phyloP scores from a whole-genome alignment of 2,888 invertebrate species.

The Trisateles emortualis region DNA sequence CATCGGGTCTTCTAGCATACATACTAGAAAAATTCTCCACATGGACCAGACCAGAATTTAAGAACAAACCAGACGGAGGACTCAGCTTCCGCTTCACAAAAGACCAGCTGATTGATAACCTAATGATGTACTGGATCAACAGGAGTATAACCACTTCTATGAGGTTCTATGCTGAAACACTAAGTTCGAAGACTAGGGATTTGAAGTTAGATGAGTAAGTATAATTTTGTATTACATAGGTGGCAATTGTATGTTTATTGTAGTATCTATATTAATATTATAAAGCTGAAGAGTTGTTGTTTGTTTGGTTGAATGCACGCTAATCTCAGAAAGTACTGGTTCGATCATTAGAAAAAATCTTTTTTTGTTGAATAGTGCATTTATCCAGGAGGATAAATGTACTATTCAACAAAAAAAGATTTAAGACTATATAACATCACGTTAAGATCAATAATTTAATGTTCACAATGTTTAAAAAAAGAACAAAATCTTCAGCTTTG shows the following conservation, averaged over 20 bases:
- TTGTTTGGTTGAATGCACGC: no score
- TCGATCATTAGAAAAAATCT: no score
- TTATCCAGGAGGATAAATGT: no score
- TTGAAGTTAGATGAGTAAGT: slow-evolving; percentile 79
- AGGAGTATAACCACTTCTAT: slow-evolving; percentile 91
- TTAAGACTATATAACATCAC: no score
- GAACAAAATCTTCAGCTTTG: no score
- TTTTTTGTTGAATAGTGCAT: no score
- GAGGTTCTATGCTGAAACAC: slow-evolving; percentile 91
- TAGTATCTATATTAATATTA: no score
- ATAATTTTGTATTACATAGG: background rate
- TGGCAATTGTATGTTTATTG: background rate
- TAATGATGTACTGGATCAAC: slow-evolving; percentile 94
- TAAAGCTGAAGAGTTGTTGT: no score
- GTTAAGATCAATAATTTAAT: no score
- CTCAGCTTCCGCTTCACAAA: slow-evolving; percentile 88
- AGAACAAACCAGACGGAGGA: slow-evolving; percentile 88
- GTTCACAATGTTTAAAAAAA: no score
- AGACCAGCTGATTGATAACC: slow-evolving; percentile 92
- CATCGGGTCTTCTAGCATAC: slow-evolving; percentile 93
- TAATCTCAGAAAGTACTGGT: no score
- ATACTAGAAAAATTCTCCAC: slow-evolving; percentile 94
- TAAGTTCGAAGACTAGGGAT: slow-evolving; percentile 59
- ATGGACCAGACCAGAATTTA: slow-evolving; percentile 87
- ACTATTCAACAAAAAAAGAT: no score